These are phyloP conservation scores for Gryllus bimaculatus DNA, from an alignment of 1,140 invertebrate species.

Conservation along the genomic window DNA sequence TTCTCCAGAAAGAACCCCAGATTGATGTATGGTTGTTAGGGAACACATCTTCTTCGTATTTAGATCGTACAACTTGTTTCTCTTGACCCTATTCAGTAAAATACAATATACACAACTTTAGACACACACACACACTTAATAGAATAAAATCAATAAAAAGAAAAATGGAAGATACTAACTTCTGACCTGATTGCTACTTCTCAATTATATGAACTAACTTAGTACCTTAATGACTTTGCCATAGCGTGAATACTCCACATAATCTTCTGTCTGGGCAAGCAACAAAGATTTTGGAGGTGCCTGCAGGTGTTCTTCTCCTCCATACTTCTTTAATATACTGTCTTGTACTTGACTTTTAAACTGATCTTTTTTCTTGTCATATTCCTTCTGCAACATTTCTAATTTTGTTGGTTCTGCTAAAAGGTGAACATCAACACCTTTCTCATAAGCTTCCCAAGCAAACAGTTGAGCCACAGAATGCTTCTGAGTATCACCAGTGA, in stretches of 20 bases:
- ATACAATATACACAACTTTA: constrained; percentile 9
- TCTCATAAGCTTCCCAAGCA: constrained; percentile 94
- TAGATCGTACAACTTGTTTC: constrained; percentile 72
- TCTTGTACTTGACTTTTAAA: constrained; percentile 67
- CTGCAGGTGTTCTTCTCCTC: constrained; percentile 84
- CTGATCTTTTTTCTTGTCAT: constrained; percentile 78
- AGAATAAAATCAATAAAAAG: neutral
- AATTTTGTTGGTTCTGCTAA: constrained; percentile 96
- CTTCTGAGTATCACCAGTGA: constrained; percentile 82
- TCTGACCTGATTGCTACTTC: neutral
- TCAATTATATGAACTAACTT: neutral
- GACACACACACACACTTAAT: too few species aligned
- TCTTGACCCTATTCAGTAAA: constrained; percentile 58
- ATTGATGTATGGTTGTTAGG: constrained; percentile 88
- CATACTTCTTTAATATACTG: constrained; percentile 76
- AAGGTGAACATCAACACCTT: constrained; percentile 91
- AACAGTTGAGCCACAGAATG: constrained; percentile 91
- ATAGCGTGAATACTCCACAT: constrained; percentile 90
- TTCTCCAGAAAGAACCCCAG: constrained; percentile 92
- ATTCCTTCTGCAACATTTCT: constrained; percentile 84
- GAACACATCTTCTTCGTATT: constrained; percentile 92
- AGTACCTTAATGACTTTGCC: constrained; percentile 65
- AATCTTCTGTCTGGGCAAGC: constrained; percentile 90
- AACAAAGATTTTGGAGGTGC: constrained; percentile 76
- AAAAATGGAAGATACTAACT: constrained; percentile 11